These are phyloP conservation scores for Andricus quercusramuli DNA, from an alignment of 2,888 invertebrate species.

Conservation along the genomic window DNA sequence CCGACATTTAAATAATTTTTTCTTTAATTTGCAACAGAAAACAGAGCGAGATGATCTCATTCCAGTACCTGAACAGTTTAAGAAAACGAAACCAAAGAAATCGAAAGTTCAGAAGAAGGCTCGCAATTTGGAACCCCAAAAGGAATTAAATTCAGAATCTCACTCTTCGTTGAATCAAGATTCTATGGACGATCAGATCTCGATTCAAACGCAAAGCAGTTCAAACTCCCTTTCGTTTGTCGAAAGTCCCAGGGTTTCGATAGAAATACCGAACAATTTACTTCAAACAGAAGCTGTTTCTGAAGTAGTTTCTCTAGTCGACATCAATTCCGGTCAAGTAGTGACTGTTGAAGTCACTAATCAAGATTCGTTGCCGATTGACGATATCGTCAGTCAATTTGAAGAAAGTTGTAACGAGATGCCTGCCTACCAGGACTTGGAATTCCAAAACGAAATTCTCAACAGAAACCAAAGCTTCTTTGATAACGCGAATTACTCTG, in stretches of 20 bases:
- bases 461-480: slow-evolving; percentile 64
- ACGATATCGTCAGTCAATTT: slow-evolving; percentile 65
- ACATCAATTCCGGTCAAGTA: slow-evolving; percentile 67
- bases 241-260: neutral
- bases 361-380: slow-evolving; percentile 62
- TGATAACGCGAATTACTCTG: slow-evolving; percentile 62
- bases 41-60: slow-evolving; percentile 68
- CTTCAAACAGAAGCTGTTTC: slow-evolving; percentile 48
- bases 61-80: slow-evolving; percentile 67
- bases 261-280: slow-evolving; percentile 41
- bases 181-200: neutral
- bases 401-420: slow-evolving; percentile 66
- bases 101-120: slow-evolving; percentile 6
- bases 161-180: neutral
- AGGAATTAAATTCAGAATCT: neutral
- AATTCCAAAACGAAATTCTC: slow-evolving; percentile 61
- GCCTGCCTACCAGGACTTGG: slow-evolving; percentile 62
- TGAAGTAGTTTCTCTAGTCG: slow-evolving; percentile 67
- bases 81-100: slow-evolving; percentile 57
- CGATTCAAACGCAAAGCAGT: neutral
- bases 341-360: slow-evolving; percentile 66
- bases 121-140: neutral
- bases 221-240: neutral
- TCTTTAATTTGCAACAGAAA: slow-evolving; percentile 56
- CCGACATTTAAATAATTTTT: neutral